A percentile compares a stretch with the other conserved stretches of the same genome.
These are phyloP conservation scores for Eurystomus glaucurus DNA, from an alignment of 2,797 vertebrate genomes.

Conservation along the genomic window DNA sequence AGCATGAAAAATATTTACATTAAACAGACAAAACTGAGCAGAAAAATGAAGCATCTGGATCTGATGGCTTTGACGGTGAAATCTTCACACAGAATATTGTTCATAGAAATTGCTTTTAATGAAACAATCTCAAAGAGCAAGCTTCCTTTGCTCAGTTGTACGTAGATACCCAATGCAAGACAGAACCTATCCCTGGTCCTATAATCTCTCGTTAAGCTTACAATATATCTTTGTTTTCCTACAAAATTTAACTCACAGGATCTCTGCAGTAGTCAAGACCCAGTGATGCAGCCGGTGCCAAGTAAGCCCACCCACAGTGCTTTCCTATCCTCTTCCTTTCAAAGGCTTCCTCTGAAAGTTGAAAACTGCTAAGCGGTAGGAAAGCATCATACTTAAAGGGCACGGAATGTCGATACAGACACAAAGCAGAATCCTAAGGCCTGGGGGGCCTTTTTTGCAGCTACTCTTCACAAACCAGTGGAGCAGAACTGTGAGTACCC, in stretches of 20 bases:
- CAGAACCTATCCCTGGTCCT: background rate
- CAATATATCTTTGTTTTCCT: background rate
- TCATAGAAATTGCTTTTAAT: background rate
- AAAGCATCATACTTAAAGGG: background rate
- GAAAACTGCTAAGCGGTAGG: background rate
- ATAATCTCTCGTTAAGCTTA: background rate
- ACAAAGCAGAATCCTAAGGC: background rate
- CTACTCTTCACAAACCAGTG: background rate
- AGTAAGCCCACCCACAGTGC: accelerated
- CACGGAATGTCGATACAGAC: accelerated
- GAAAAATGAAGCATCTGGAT: background rate
- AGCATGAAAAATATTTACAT: background rate
- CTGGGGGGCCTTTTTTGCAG: background rate
- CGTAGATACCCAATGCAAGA: background rate
- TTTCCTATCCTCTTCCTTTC: background rate
- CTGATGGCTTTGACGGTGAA: background rate
- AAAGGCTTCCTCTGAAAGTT: background rate
- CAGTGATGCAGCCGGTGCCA: background rate
- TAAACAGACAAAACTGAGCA: background rate
- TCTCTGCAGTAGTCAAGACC: background rate
- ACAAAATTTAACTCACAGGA: background rate
- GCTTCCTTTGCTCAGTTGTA: background rate
- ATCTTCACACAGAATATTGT: background rate
- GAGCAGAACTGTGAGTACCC: background rate
- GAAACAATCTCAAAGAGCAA: background rate